These are phyloP conservation scores for Vombatus ursinus DNA, from an alignment of 2,113 vertebrate species.

Conservation along the genomic window DNA sequence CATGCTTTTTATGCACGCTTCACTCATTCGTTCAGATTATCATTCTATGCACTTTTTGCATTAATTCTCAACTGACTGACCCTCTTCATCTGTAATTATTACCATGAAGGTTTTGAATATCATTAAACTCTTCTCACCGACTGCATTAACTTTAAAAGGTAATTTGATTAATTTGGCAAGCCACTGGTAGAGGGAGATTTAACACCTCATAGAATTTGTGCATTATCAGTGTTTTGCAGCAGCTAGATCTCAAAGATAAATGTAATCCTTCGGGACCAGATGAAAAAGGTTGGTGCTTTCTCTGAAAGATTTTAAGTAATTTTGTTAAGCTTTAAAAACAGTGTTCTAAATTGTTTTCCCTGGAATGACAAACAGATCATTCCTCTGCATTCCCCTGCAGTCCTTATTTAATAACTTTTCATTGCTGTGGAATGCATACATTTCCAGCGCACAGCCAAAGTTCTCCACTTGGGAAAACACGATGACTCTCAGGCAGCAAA, in stretches of 20 bases:
- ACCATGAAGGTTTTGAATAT: slow-evolving; percentile 84
- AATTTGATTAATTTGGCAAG: slow-evolving; percentile 86
- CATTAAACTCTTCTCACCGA: slow-evolving; percentile 84
- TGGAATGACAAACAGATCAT: slow-evolving; percentile 81
- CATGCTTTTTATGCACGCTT: slow-evolving; percentile 62
- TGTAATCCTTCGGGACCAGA: slow-evolving; percentile 76
- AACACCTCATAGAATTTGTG: slow-evolving; percentile 80
- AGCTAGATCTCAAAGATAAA: slow-evolving; percentile 84
- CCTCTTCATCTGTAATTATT: slow-evolving; percentile 87
- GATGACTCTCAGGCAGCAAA: slow-evolving; percentile 75
- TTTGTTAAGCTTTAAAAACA: slow-evolving; percentile 82
- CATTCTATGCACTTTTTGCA: slow-evolving; percentile 82
- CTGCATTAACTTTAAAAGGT: slow-evolving; percentile 84
- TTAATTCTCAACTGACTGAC: slow-evolving; percentile 86
- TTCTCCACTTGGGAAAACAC: slow-evolving; percentile 82
- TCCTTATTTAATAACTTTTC: slow-evolving; percentile 83
- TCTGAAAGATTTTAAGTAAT: slow-evolving; percentile 80
- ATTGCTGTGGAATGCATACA: slow-evolving; percentile 74
- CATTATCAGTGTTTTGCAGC: slow-evolving; percentile 84
- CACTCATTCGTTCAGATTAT: slow-evolving; percentile 82
- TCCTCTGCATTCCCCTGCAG: slow-evolving; percentile 79
- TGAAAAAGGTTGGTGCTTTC: slow-evolving; percentile 78
- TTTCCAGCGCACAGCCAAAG: slow-evolving; percentile 77
- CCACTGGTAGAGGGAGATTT: slow-evolving; percentile 81
- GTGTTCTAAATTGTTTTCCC: slow-evolving; percentile 79